Evolutionary conservation across 1,140 invertebrate species (phyloP), one percentile per base, ranked within the genome.

Genomic region (Latrodectus geometricus): DNA sequence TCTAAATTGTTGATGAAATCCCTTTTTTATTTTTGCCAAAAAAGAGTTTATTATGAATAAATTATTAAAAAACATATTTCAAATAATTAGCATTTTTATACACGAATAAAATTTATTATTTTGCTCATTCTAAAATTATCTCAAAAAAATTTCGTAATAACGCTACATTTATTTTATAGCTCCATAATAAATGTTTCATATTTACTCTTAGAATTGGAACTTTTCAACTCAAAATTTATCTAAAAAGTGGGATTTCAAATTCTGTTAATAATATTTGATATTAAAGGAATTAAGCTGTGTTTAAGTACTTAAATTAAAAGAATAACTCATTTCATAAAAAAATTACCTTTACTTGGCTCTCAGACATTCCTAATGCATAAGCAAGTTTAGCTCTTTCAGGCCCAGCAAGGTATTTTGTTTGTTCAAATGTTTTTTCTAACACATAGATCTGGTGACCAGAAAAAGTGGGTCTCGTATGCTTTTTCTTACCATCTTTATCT

Each of bases 401-500:
- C 14, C 99, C 99, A 4, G 99, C 99, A 89, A 99, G 94, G 93
- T 99, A 99, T 93, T 99, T 99, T 88, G 98, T 99, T 92, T 99
- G 97, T 92, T 99, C 99, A 92, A 99, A 99, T 61, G 98, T 99
- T 93, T 99, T 99, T 93, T 99, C 99, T 90, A 99, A 92, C 35
- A 97, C 97, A 92, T 98, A 99, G 90, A 99, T 99, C 93, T 99
- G 99, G 91, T 99, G 98, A 50, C 99, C 98, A 90, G 97, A 99
- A 93, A 99, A 99, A 77, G 99, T 99, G 80, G 99, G 99, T 92
- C 99, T 86, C 9, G 92, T 93, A 80, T 92, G 94, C 91, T 97
- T 99, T 93, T 99, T 97, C 73, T 89, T 89, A 9, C 88, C 88
- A 65, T 89, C 88, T 84, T 89, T 89, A 20, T 87, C 87, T 20